Base-by-base conservation (phyloP, 2,888 invertebrate species). In the Cryptophagus acutangulus region DNA sequence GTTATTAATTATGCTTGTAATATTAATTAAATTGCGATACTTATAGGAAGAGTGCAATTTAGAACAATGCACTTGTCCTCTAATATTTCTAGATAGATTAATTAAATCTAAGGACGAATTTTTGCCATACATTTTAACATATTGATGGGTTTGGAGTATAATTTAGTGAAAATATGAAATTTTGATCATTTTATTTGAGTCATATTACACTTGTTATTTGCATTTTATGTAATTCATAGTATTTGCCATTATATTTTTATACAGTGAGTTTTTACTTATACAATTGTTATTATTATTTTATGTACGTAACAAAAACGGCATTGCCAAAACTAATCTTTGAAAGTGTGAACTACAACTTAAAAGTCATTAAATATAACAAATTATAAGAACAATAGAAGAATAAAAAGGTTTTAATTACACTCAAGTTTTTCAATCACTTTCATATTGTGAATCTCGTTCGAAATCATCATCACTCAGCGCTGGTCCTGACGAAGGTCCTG, bases 391-490 rank as follows among this genome's bases (percentile, higher is more conserved):
- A 20, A 20, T 8, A 20, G 24, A n/a, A 20, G n/a, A 8, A 20
- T n/a, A 20, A 6, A 8, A 8, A n/a, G 24, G 24, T 24, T 38
- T 46, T 31, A 53, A 40, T 54, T 51, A 43, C 51, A 50, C 28
- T 54, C 54, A 43, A 54, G 51, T 41, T 54, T 51, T 45, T 53
- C 53, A n/a, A n/a, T n/a, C n/a, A n/a, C n/a, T n/a, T n/a, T n/a
- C n/a, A n/a, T n/a, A n/a, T n/a, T n/a, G n/a, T n/a, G n/a, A n/a
- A n/a, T n/a, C n/a, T n/a, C n/a, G n/a, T n/a, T n/a, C n/a, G n/a
- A n/a, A n/a, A n/a, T n/a, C n/a, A n/a, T n/a, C n/a, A n/a, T n/a
- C n/a, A n/a, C n/a, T n/a, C n/a, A n/a, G n/a, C n/a, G n/a, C n/a
- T n/a, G n/a, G n/a, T n/a, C n/a, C n/a, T n/a, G n/a, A n/a, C n/a